Conservation (phyloP, 2,113 vertebrate genomes). For the Nestor notabilis region DNA sequence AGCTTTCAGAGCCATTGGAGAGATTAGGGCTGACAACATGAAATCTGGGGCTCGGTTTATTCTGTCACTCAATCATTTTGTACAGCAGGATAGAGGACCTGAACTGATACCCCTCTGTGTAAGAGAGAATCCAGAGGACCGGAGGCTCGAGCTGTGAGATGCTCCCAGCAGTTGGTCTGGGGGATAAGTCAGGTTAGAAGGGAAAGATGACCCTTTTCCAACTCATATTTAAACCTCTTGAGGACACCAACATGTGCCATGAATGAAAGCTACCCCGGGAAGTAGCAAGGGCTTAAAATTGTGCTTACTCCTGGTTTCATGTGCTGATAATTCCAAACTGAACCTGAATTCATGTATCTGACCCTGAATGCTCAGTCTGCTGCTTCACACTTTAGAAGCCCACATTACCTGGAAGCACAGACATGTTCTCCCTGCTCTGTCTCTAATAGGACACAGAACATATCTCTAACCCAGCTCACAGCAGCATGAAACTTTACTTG, state of each 20-base stretch:
- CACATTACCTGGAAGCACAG: neutral
- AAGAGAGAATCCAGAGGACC: neutral
- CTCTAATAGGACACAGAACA: neutral
- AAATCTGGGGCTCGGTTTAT: neutral
- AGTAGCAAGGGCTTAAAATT: neutral
- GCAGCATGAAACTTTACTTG: neutral
- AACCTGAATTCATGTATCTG: neutral
- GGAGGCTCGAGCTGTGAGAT: neutral
- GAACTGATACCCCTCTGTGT: neutral
- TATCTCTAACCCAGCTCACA: neutral
- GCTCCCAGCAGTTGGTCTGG: neutral
- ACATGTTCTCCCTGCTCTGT: neutral
- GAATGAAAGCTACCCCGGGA: neutral
- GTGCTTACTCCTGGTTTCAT: neutral
- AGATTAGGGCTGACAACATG: rapidly evolving
- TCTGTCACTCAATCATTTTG: neutral
- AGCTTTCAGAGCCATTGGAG: rapidly evolving
- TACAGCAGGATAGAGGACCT: neutral
- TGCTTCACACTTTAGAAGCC: neutral
- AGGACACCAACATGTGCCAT: neutral
- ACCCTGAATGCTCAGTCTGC: neutral
- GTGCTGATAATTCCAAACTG: neutral
- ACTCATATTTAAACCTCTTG: neutral
- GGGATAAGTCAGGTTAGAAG: neutral
- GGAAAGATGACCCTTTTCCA: neutral